Percentiles rank a stretch among this genome's conserved stretches.
Conservation (phyloP, 2,888 invertebrate genomes). For the Acrocera orbiculus region DNA sequence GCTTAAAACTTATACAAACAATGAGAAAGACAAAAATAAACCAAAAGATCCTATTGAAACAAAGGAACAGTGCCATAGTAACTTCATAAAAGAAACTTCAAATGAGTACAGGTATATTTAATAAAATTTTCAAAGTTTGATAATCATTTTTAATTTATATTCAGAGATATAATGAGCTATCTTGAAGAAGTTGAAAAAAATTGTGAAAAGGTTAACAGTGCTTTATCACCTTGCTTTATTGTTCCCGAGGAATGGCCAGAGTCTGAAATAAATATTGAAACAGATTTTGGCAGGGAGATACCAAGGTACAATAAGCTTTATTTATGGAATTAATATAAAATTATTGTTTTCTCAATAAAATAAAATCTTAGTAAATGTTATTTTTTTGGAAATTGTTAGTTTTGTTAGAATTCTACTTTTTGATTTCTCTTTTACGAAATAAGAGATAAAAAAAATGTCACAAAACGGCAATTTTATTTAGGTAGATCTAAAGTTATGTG, state of each 20-base stretch:
- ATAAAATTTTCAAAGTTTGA: not conserved
- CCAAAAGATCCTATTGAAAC: not conserved
- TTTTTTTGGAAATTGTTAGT: not conserved
- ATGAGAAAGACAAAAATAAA: too few relatives aligned
- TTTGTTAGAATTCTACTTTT: not conserved
- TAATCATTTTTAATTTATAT: not conserved
- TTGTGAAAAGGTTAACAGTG: slow-evolving; percentile 29
- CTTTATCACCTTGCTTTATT: too few relatives aligned
- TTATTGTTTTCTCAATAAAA: too few relatives aligned
- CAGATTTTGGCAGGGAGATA: slow-evolving; percentile 30
- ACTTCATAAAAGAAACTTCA: too few relatives aligned
- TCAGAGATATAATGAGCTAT: slow-evolving; percentile 28
- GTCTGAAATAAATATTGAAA: slow-evolving; percentile 28
- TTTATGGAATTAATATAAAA: too few relatives aligned
- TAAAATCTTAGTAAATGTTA: too few relatives aligned
- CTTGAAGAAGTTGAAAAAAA: slow-evolving; percentile 30
- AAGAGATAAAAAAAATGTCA: not conserved
- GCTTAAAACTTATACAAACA: too few relatives aligned
- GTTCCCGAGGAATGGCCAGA: slow-evolving; percentile 28
- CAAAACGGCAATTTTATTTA: too few relatives aligned
- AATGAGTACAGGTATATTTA: too few relatives aligned
- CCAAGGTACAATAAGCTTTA: slow-evolving; percentile 22
- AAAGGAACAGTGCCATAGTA: too few relatives aligned
- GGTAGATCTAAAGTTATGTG: too few relatives aligned
- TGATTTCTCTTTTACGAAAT: not conserved